A percentile compares a stretch with the other conserved stretches of the same genome.
Evolutionary conservation across 2,888 invertebrate species (phyloP).

Genomic region (Cataglyphis altisquamis): DNA sequence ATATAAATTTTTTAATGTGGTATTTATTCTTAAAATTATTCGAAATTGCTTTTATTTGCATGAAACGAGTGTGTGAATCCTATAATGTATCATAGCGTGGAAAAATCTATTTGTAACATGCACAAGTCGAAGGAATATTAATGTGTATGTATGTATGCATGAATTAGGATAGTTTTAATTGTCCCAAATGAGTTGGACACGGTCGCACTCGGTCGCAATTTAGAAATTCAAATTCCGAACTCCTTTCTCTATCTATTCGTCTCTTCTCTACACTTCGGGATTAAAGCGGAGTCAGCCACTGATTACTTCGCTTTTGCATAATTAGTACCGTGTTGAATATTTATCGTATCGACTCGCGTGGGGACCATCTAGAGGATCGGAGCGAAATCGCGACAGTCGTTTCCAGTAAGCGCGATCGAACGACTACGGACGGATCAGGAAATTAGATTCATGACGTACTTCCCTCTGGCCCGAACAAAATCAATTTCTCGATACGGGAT

Average conservation of each 20-base stretch:
- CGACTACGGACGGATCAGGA: conserved; percentile 35
- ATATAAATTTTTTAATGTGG: background rate
- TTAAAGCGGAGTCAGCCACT: conserved; percentile 59
- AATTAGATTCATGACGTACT: conserved; percentile 54
- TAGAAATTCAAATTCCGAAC: conserved; percentile 70
- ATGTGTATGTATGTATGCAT: background rate
- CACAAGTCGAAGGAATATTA: background rate
- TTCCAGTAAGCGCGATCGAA: conserved; percentile 4
- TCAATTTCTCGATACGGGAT: conserved; percentile 51
- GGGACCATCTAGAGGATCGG: conserved; percentile 19
- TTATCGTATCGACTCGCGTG: conserved; percentile 40
- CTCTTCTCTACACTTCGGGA: conserved; percentile 6
- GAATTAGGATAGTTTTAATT: conserved; percentile 63
- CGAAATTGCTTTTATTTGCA: background rate
- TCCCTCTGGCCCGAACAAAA: conserved; percentile 18
- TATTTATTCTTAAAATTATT: conserved; percentile 1
- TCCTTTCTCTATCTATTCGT: conserved; percentile 1
- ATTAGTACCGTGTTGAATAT: conserved; percentile 65
- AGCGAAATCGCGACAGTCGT: conserved; percentile 43
- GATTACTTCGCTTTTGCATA: conserved; percentile 64
- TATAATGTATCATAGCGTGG: background rate
- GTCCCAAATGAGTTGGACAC: conserved; percentile 60
- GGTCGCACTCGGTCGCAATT: conserved; percentile 55
- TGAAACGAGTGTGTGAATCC: background rate
- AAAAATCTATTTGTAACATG: conserved; percentile 5